Evolutionary conservation across 2,888 invertebrate genomes (phyloP), one percentile per base, ranked within the genome.

Genomic region (Neelides folsomi): DNA sequence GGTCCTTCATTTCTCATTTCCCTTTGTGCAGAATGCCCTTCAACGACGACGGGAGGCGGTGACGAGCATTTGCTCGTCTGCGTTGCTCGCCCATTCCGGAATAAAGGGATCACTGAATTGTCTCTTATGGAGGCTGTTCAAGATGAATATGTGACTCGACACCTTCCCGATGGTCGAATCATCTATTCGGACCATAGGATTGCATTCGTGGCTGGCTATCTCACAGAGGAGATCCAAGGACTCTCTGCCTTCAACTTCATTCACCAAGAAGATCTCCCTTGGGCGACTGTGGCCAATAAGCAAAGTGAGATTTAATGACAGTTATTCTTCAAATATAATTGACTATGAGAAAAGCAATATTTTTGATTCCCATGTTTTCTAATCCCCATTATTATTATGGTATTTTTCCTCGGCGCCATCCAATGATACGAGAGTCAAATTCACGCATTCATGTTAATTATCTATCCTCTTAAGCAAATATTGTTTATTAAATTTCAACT

Each of bases 161-260:
- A 93, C 72, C 75, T 86, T 52, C 79, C 89, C 49, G 89, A 90
- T 73, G 90, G 92, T 0, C 78, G 83, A 44, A 89, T 93, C 60
- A 81, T 90, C 47, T 87, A 83, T 68, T 86, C 86, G 69, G 93
- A 93, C 70, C 90, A 90, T 68, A 71, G 89, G 67, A 88, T 92
- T 67, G 86, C 90, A 7, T 73, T 86, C 53, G 83, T 90, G 12
- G 83, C 86, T 50, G 92, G 92, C 2, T 88, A 88, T 68, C 80
- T 92, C 81, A 82, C 84, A 10, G 83, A 85, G 63, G 92, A 93
- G 73, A 85, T 90, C 1, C 79, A 82, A 9, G 89, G 89, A n/a
- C 74, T 81, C 54, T 86, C 85, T 58, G 89, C 89, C 9, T 93
- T 92, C 71, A 79, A 81, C 51, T 89, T 84, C 68, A 90, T 93